These are phyloP conservation scores for Anableps anableps DNA, from an alignment of 2,797 vertebrate species.

Conservation along the genomic window DNA sequence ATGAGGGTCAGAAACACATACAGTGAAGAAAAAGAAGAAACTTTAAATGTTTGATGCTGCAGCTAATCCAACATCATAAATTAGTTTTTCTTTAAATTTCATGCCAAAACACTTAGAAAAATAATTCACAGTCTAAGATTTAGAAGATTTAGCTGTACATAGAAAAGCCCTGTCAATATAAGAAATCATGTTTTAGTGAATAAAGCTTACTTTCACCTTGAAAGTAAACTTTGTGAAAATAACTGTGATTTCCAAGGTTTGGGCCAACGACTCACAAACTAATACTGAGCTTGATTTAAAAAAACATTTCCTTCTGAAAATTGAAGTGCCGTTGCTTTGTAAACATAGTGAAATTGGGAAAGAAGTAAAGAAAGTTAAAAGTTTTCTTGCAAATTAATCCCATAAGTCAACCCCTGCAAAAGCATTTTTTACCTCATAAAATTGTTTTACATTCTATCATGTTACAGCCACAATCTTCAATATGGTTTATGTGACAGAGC, in stretches of 20 bases:
- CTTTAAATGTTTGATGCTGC: background rate
- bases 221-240: no score
- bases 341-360: background rate
- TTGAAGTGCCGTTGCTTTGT: background rate
- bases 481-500: background rate
- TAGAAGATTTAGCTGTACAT: background rate
- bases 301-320: background rate
- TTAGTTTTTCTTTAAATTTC: background rate
- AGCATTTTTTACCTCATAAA: background rate
- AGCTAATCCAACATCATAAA: background rate
- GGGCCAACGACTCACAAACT: background rate
- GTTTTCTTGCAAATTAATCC: background rate
- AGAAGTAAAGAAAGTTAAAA: background rate
- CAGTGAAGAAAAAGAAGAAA: background rate
- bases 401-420: background rate
- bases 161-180: no score
- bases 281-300: background rate
- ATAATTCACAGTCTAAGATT: no score
- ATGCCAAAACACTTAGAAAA: no score
- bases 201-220: no score
- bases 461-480: background rate
- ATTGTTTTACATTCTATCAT: background rate
- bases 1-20: constrained; percentile 78
- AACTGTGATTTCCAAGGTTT: background rate
- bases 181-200: no score